Conservation (phyloP, 2,797 vertebrate species). For the Sebastes steindachneri region DNA sequence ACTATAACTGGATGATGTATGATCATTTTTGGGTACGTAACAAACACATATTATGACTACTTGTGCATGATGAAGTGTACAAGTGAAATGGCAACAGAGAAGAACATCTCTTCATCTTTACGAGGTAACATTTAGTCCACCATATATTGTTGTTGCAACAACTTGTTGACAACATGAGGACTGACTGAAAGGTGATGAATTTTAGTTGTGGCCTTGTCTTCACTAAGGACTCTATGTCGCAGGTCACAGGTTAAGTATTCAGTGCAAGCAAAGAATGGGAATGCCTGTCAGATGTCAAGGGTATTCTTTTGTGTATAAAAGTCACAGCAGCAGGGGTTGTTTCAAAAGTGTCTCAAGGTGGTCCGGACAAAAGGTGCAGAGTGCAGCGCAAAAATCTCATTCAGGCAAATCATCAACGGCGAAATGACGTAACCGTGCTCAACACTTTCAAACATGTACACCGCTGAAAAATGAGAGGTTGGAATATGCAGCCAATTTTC, state of each 20-base stretch:
- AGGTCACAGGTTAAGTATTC: constrained; percentile 21
- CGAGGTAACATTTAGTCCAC: not conserved
- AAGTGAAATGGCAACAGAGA: not conserved
- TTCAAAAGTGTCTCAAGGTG: not conserved
- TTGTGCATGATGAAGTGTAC: not conserved
- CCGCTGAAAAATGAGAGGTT: not conserved
- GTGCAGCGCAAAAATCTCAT: not conserved
- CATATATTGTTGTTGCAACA: not conserved
- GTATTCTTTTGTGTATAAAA: constrained; percentile 11
- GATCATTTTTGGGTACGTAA: not conserved
- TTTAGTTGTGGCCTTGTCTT: not conserved
- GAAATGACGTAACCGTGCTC: not conserved
- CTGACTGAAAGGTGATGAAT: constrained; percentile 9
- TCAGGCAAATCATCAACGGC: not conserved
- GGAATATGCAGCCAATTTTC: not conserved
- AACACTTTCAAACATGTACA: not conserved
- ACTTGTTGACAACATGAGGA: constrained; percentile 17
- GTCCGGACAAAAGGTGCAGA: not conserved
- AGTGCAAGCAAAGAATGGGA: not conserved
- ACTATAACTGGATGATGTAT: not conserved
- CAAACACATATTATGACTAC: not conserved
- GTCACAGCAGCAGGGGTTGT: not conserved
- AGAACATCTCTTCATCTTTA: not conserved
- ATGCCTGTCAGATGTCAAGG: constrained; percentile 24
- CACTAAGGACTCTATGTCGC: not conserved